These are phyloP conservation scores for Lysandra coridon DNA, from an alignment of 2,888 invertebrate species.

Conservation along the genomic window DNA sequence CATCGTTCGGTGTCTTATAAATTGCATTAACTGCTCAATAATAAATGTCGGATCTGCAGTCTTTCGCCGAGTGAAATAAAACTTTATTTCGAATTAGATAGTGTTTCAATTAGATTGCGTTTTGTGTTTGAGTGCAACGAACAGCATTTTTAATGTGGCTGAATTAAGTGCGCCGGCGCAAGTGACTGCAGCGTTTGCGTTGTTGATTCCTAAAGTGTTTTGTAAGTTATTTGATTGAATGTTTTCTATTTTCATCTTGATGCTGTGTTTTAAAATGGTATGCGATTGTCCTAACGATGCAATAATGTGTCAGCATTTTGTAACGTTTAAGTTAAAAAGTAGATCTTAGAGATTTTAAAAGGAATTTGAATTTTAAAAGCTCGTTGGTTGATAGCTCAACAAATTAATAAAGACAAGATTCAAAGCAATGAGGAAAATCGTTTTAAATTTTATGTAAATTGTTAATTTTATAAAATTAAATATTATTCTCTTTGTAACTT, in stretches of 20 bases:
- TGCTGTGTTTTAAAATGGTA: slow-evolving; percentile 38
- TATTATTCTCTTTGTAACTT: not conserved
- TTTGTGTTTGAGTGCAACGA: slow-evolving; percentile 40
- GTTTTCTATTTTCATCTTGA: slow-evolving; percentile 49
- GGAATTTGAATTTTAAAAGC: not conserved
- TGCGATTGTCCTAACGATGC: not conserved
- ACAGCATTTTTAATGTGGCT: slow-evolving; percentile 56
- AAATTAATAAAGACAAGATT: not conserved
- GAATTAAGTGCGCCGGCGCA: slow-evolving; percentile 67
- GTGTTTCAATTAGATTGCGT: slow-evolving; percentile 24
- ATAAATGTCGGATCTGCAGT: slow-evolving; percentile 41
- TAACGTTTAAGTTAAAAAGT: not conserved
- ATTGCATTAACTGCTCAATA: slow-evolving; percentile 44
- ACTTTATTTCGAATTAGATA: slow-evolving; percentile 29
- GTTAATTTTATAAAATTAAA: not conserved
- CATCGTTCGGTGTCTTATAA: slow-evolving; percentile 66
- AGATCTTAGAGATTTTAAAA: not conserved
- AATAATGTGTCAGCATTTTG: slow-evolving; percentile 3
- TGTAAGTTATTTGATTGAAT: slow-evolving; percentile 49
- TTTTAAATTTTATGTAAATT: not conserved
- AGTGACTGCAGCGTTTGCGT: slow-evolving; percentile 64
- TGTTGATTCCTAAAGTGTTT: slow-evolving; percentile 57
- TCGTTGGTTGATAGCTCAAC: not conserved
- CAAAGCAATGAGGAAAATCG: not conserved
- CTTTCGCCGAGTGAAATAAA: slow-evolving; percentile 25